Evolutionary conservation across 2,113 vertebrate genomes (phyloP), one percentile per base, ranked within the genome.

Genomic region (Barbus barbus): DNA sequence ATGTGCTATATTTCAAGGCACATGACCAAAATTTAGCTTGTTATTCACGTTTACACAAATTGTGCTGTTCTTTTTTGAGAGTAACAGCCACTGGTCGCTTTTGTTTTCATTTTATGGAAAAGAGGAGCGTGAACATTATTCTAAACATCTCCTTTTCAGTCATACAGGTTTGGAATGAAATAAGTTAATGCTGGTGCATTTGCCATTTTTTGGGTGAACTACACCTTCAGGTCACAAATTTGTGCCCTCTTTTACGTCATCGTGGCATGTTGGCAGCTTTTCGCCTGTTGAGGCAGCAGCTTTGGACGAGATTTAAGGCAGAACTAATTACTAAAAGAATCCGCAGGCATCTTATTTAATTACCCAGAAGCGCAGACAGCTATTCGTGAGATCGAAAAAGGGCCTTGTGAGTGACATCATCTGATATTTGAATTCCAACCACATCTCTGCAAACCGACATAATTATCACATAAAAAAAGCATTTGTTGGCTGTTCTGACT

Each of bases 391-490:
- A 77, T 77, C 20, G 20, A 56, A 77, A 77, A 77, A 77, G 67
- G 11, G 20, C 26, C 44, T 56, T 53, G 46, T 28, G 38, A 33
- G 81, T 83, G 69, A 74, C 31, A 74, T 74, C 53, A 83, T 41
- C 24, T n/a, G 81, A 83, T 28, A 75, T 61, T 48, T 33, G 38
- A 44, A 75, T 75, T 75, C 71, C 56, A 83, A 75, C 58, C 41
- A 75, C 60, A 73, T 75, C 53, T 24, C 14, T 24, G 53, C 46
- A 63, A 65, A 75, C 12, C 44, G 6, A 61, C 38, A 18, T 58
- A 61, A 58, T 83, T 75, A 83, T 76, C 56, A 26, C 72, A 75
- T n/a, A 76, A 83, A 83, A 71, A 76, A 75, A 63, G 74, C 82
- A 75, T 76, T 33, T 3, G 18, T 36, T 44, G 28, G 24, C 20